Base-by-base conservation (phyloP, 2,797 vertebrate genomes). In the Danio tinwini region DNA sequence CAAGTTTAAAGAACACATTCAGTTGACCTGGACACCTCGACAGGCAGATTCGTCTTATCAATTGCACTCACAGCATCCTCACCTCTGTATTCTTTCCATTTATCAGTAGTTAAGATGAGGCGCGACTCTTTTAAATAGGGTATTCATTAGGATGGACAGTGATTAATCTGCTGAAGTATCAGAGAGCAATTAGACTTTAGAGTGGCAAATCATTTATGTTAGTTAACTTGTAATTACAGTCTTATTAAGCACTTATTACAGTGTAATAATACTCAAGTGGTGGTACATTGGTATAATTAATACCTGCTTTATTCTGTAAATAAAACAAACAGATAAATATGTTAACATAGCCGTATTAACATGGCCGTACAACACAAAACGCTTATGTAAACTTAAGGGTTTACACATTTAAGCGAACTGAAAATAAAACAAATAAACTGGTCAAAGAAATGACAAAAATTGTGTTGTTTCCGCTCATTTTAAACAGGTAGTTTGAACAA, bases 1-100 rank as follows among this genome's bases (percentile, higher is more conserved):
- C 69, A 61, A 62, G 37, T 70, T 76, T 79, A 70, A 85, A 85
- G 89, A 88, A 90, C 65, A 78, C 82, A 78, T 85, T 87, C 73
- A 81, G 69, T n/a, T 74, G 82, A 80, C 80, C 80, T 78, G 53
- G 76, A 65, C 84, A 78, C 76, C 78, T 72, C 29, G 87, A 88
- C 86, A 89, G 86, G 44, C 76, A 81, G 88, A 88, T 89, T 88
- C 21, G 86, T 92, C 90, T 88, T 81, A 47, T 16, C 72, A 91
- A 91, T 86, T 88, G 83, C 86, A 21, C 69, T 58, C 55, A 50
- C 79, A 44, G 74, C 82, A 82, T 76, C 74, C 75, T 61, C 64
- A 42, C 13, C 76, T 68, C 45, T 83, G 50, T 59, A 53, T 85
- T 65, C 79, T 78, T 68, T 85, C 69, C 58, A 87, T 91, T 87